These are phyloP conservation scores for Hydrolagus colliei DNA, from an alignment of 2,797 vertebrate genomes.

Conservation along the genomic window DNA sequence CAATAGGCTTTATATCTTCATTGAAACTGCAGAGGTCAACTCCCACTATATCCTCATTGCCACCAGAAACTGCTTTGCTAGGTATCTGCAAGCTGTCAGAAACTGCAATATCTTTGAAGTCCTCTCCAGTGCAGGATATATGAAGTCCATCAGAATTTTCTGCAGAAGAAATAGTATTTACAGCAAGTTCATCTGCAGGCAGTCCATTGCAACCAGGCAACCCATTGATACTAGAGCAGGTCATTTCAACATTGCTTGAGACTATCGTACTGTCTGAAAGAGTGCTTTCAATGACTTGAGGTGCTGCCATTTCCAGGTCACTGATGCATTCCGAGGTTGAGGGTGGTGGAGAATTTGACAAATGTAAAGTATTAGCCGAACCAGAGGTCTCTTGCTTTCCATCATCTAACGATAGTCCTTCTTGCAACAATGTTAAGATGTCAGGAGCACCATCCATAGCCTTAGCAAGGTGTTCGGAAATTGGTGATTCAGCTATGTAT, in stretches of 20 bases:
- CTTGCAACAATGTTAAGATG: slow-evolving; percentile 82
- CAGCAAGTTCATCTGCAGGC: slow-evolving; percentile 65
- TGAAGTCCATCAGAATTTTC: slow-evolving; percentile 60
- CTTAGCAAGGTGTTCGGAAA: slow-evolving; percentile 81
- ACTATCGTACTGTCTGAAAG: neutral
- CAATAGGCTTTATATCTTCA: slow-evolving; percentile 80
- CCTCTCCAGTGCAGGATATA: slow-evolving; percentile 59
- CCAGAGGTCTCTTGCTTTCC: slow-evolving; percentile 55
- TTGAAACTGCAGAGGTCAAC: slow-evolving; percentile 74
- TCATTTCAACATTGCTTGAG: slow-evolving; percentile 56
- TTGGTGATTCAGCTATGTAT: slow-evolving; percentile 85
- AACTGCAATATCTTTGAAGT: slow-evolving; percentile 72
- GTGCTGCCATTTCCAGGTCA: slow-evolving; percentile 55
- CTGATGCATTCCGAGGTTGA: slow-evolving; percentile 62
- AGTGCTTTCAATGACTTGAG: slow-evolving; percentile 57
- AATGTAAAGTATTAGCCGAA: slow-evolving; percentile 63
- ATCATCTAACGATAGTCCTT: slow-evolving; percentile 76
- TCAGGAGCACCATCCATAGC: slow-evolving; percentile 82
- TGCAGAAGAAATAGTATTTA: slow-evolving; percentile 65
- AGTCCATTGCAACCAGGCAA: slow-evolving; percentile 86
- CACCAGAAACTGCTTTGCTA: slow-evolving; percentile 67
- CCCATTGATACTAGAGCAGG: slow-evolving; percentile 71
- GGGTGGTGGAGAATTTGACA: slow-evolving; percentile 66
- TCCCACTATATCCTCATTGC: slow-evolving; percentile 73
- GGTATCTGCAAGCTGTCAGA: slow-evolving; percentile 68